Evolutionary conservation across 2,888 invertebrate species (phyloP), one percentile per base, ranked within the genome.

Genomic region (Sussaba pulchella): DNA sequence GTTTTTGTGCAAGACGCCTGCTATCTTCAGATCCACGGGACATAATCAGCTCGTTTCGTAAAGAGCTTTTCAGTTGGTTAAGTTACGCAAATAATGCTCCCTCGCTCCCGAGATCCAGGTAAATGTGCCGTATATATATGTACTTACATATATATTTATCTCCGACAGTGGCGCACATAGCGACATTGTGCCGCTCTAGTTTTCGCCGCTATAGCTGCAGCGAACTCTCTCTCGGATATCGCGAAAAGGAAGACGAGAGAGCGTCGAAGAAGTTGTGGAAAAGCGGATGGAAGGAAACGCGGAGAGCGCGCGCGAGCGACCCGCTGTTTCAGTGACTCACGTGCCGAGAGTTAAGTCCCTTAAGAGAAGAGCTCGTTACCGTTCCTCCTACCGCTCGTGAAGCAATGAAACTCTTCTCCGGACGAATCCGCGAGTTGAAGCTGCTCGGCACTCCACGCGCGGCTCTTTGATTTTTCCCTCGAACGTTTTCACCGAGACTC

Each of bases 281-380:
- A 70, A 26, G 41, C 36, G 54, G 17, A 21, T 6, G 39, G 17
- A 59, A 59, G 5, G 63, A 47, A 21, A n/a, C 14, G 47, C 6
- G 21, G 36, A 72, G 36, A 47, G 41, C 41, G 24, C 69, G 63
- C 39, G 63, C 54, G 17, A 41, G 52, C 45, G 57, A 59, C 43
- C 10, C 59, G 77, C 61, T 71, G 61, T 43, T 77, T 21, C 67
- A 69, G 50, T 69, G 75, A 69, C 75, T 76, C 75, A 76, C 75
- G 75, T 69, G 75, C 75, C 75, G 52, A 61, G 75, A 67, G 75
- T 76, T 63, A 69, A 76, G 75, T 76, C 69, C 75, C 75, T 69
- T 69, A 66, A 76, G 75, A 76, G 75, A 76, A 69, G 75, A 76
- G 69, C 75, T 76, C 75, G 75, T 76, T 75, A 75, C 66, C 75